Conservation (phyloP, 1,140 invertebrate genomes). For the Cherax destructor region DNA sequence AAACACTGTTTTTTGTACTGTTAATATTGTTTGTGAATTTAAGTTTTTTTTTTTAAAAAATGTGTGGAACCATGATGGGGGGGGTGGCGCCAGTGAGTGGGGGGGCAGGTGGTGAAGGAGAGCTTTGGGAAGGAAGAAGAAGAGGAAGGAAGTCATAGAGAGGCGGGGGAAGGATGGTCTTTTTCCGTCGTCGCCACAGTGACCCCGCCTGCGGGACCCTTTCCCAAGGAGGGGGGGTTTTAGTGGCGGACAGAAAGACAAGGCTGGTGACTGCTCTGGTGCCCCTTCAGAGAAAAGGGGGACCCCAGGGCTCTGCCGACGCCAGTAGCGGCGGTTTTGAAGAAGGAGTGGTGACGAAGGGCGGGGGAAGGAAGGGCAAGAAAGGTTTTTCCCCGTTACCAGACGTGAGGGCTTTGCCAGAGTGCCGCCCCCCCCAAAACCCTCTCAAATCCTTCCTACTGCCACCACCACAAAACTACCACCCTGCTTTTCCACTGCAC, state of each 20-base stretch:
- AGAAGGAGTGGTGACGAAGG: slow-evolving; percentile 12
- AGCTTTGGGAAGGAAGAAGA: no score
- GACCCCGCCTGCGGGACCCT: slow-evolving; percentile 27
- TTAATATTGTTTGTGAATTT: no score
- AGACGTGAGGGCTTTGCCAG: slow-evolving; percentile 47
- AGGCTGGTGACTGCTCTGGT: not conserved
- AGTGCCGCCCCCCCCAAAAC: not conserved
- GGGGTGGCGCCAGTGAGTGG: not conserved
- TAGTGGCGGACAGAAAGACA: not conserved
- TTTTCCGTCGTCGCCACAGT: slow-evolving; percentile 57
- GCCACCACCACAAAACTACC: not conserved
- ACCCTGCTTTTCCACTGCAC: not conserved
- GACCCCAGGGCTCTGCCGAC: not conserved
- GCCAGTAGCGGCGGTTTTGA: not conserved
- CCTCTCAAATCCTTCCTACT: not conserved
- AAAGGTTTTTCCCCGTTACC: not conserved
- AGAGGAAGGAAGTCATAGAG: no score
- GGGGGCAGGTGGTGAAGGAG: not conserved
- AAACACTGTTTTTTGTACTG: no score
- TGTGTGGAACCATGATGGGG: not conserved
- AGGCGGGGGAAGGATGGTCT: slow-evolving; percentile 31
- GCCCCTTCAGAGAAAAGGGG: not conserved
- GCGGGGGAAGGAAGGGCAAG: not conserved
- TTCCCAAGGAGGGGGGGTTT: not conserved
- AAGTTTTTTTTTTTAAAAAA: no score